Percentiles rank a stretch among this genome's conserved stretches.
These are phyloP conservation scores for Argya squamiceps DNA, from an alignment of 2,797 vertebrate genomes.

Conservation along the genomic window DNA sequence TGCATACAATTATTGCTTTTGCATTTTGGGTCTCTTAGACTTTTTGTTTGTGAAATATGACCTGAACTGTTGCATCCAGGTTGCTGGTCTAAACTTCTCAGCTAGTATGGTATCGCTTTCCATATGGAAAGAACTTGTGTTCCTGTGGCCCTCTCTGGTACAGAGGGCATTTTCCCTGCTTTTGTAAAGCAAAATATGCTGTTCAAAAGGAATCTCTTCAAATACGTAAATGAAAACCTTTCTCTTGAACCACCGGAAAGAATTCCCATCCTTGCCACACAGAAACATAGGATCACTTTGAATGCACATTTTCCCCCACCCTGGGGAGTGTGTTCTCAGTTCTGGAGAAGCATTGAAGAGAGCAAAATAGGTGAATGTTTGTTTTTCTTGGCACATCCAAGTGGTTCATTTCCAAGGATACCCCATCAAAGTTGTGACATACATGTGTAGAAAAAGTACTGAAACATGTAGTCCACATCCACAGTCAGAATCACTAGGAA, in stretches of 20 bases:
- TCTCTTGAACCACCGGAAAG: background rate
- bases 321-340: background rate
- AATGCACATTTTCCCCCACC: background rate
- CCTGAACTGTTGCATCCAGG: background rate
- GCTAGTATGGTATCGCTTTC: background rate
- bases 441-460: background rate
- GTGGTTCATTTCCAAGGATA: background rate
- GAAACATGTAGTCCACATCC: background rate
- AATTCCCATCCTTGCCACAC: background rate
- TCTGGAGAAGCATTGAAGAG: background rate
- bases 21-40: background rate
- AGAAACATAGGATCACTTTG: background rate
- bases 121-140: background rate
- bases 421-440: background rate
- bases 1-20: background rate
- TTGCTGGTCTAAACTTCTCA: background rate
- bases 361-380: background rate
- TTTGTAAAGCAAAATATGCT: background rate
- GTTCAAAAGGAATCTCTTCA: background rate
- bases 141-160: background rate
- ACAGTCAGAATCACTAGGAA: background rate
- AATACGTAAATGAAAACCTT: background rate
- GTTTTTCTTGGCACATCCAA: background rate
- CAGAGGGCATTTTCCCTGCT: background rate
- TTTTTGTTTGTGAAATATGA: background rate